phyloP scores from a whole-genome alignment of 2,888 invertebrate species.

The Drosophila meridionalis region DNA sequence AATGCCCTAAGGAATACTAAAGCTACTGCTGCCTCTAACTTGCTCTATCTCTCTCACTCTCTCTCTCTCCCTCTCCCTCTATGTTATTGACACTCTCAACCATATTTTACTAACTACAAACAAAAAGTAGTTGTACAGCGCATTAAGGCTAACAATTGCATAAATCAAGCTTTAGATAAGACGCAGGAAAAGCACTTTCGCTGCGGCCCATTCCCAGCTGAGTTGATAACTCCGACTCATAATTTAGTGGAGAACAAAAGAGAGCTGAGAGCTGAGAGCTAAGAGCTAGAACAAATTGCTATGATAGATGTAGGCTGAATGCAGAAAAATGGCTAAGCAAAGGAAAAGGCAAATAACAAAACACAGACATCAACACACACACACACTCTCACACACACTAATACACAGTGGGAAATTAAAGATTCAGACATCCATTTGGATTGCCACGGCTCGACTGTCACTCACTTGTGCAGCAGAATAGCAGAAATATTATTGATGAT shows the following conservation, averaged over 20 bases:
- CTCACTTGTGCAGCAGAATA: conserved; percentile 84
- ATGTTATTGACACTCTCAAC: conserved; percentile 4
- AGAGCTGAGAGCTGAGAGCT: conserved; percentile 2
- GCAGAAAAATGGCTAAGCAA: conserved; percentile 4
- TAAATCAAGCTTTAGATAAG: conserved; percentile 40
- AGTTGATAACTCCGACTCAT: conserved; percentile 32
- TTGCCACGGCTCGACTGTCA: conserved; percentile 44
- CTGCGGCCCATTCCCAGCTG: conserved; percentile 23
- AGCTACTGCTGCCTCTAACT: neutral
- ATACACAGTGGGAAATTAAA: conserved; percentile 23
- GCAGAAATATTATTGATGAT: conserved; percentile 83
- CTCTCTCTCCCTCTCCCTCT: neutral
- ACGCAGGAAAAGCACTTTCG: conserved; percentile 3
- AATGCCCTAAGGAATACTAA: neutral
- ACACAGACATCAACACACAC: neutral
- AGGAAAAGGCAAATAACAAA: neutral
- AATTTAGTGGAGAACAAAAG: conserved; percentile 27
- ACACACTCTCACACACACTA: neutral
- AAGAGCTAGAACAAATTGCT: conserved; percentile 25
- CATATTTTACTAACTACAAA: conserved; percentile 11
- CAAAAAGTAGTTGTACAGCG: conserved; percentile 5
- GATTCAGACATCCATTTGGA: conserved; percentile 41
- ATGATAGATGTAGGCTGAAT: conserved; percentile 24
- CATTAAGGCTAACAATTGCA: conserved; percentile 5
- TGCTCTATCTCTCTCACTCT: neutral